These are phyloP conservation scores for Catocala fraxini DNA, from an alignment of 2,888 invertebrate genomes.

Conservation along the genomic window DNA sequence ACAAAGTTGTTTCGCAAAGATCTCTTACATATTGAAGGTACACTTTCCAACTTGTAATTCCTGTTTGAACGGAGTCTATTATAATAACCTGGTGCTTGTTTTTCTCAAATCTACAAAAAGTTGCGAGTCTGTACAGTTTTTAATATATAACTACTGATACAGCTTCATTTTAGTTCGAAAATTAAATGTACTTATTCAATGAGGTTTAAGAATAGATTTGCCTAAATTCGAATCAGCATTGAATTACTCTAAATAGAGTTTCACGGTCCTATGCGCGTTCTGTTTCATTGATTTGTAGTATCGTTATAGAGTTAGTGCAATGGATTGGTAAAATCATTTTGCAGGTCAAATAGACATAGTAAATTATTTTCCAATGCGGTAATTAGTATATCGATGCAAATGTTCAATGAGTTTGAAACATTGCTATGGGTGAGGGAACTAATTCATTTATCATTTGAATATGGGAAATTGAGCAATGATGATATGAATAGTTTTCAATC, in stretches of 20 bases:
- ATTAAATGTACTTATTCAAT: neutral
- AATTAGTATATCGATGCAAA: neutral
- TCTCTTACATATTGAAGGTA: no score
- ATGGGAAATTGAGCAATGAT: no score
- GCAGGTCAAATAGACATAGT: neutral
- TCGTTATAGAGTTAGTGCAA: neutral
- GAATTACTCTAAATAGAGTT: neutral
- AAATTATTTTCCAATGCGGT: neutral
- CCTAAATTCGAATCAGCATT: neutral
- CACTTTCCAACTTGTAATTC: no score
- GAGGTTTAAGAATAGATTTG: neutral
- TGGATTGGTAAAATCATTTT: neutral
- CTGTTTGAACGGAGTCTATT: no score
- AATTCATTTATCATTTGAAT: no score
- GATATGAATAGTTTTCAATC: no score
- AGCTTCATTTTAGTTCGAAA: neutral
- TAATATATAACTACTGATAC: neutral
- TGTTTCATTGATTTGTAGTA: neutral
- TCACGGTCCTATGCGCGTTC: neutral
- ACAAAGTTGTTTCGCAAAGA: no score
- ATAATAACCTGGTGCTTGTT: no score
- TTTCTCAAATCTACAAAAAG: neutral
- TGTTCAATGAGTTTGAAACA: constrained; percentile 6
- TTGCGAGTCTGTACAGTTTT: neutral
- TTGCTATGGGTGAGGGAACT: no score